These are phyloP conservation scores for Bombus haemorrhoidalis DNA, from an alignment of 1,140 invertebrate genomes.

Conservation along the genomic window DNA sequence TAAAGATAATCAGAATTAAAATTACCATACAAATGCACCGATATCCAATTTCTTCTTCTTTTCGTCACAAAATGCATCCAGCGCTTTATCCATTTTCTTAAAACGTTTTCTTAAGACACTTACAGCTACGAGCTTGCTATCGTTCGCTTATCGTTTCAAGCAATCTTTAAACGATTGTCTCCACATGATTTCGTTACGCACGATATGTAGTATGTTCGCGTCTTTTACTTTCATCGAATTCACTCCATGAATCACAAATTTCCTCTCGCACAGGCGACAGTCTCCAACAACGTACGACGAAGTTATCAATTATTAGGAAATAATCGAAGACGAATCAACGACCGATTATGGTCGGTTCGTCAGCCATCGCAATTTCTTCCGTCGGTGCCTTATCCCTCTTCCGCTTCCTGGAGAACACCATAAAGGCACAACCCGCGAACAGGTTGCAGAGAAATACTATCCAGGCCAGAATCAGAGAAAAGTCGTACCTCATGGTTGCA, in stretches of 20 bases:
- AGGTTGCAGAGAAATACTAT: slow-evolving; percentile 89
- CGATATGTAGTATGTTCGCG: background rate
- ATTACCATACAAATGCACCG: background rate
- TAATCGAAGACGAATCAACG: slow-evolving; percentile 83
- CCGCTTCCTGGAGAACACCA: slow-evolving; percentile 91
- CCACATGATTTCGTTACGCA: background rate
- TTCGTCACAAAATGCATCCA: too few relatives aligned
- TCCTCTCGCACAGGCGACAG: background rate
- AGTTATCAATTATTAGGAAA: background rate
- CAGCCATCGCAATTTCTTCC: slow-evolving; percentile 91
- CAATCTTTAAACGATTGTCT: background rate
- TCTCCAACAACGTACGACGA: background rate
- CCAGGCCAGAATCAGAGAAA: slow-evolving; percentile 91
- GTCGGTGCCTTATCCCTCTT: slow-evolving; percentile 91
- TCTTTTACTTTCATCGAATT: background rate
- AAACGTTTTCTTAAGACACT: too few relatives aligned
- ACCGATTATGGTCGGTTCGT: slow-evolving; percentile 92
- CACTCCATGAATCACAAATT: background rate
- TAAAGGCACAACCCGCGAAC: slow-evolving; percentile 87
- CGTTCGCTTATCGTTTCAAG: background rate
- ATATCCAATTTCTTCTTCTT: background rate
- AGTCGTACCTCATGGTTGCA: slow-evolving; percentile 86
- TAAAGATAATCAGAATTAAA: background rate
- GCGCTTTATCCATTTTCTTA: too few relatives aligned
- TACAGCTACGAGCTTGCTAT: too few relatives aligned